These are phyloP conservation scores for Leptinotarsa tumamoca DNA, from an alignment of 2,888 invertebrate species.

Conservation along the genomic window DNA sequence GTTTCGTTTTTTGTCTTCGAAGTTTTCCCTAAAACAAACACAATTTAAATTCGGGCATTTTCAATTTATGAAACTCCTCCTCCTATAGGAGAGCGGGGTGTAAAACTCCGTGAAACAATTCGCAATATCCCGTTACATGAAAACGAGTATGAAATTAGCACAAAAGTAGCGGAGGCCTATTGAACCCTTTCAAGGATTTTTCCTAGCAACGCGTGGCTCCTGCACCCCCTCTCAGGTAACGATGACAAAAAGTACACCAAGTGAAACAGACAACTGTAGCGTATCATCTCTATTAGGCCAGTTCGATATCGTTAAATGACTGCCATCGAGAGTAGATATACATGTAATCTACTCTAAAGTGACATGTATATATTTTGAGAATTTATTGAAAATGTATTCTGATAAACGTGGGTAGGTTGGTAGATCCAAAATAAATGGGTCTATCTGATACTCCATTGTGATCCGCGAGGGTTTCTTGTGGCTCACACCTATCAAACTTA, in stretches of 20 bases:
- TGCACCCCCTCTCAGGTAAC: slow-evolving; percentile 27
- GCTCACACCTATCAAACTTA: too few species aligned
- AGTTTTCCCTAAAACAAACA: slow-evolving; percentile 17
- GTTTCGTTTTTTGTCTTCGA: slow-evolving; percentile 4
- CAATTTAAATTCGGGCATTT: slow-evolving; percentile 18
- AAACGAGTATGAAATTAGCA: slow-evolving; percentile 45
- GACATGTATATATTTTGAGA: neutral
- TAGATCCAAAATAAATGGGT: too few species aligned
- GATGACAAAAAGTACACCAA: slow-evolving; percentile 19
- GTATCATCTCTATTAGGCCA: slow-evolving; percentile 15
- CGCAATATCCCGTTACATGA: slow-evolving; percentile 41
- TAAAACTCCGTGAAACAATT: slow-evolving; percentile 41
- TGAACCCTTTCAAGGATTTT: slow-evolving; percentile 45
- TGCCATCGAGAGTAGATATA: neutral
- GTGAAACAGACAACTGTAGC: slow-evolving; percentile 22
- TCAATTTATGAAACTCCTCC: slow-evolving; percentile 27
- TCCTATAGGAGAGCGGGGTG: slow-evolving; percentile 24
- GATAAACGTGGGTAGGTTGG: too few species aligned
- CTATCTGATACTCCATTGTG: too few species aligned
- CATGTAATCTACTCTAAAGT: neutral
- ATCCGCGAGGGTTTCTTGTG: too few species aligned
- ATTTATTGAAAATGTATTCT: too few species aligned
- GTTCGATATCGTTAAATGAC: neutral
- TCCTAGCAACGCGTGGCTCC: slow-evolving; percentile 45
- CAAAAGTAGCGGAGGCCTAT: slow-evolving; percentile 44